phyloP scores from a whole-genome alignment of 2,113 vertebrate species.

The Alaudala cheleensis region DNA sequence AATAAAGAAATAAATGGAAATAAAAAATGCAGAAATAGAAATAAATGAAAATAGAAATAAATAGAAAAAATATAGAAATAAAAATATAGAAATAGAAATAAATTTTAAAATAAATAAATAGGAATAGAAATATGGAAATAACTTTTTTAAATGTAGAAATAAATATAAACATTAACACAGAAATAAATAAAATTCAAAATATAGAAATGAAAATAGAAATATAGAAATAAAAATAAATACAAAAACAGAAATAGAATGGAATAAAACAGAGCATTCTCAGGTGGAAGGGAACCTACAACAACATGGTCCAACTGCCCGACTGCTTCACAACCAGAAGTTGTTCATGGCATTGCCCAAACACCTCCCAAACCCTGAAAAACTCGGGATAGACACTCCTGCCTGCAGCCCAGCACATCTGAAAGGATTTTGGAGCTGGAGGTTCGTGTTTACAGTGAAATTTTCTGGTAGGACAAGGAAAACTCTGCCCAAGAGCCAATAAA shows the following conservation, averaged over 20 bases:
- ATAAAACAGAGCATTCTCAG: background rate
- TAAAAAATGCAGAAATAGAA: no score
- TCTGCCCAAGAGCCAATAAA: background rate
- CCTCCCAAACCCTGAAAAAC: background rate
- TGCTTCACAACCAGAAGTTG: background rate
- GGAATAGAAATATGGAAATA: background rate
- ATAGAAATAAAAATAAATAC: background rate
- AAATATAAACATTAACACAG: background rate
- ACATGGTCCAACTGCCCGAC: fast-evolving
- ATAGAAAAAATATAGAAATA: no score
- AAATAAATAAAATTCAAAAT: background rate
- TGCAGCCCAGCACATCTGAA: background rate
- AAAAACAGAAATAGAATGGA: fast-evolving
- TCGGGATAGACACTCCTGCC: fast-evolving
- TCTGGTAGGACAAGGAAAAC: background rate
- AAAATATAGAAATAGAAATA: no score
- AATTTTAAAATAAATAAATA: no score
- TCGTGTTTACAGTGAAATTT: fast-evolving
- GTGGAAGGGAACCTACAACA: background rate
- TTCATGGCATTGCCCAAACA: background rate
- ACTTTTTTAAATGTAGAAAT: no score
- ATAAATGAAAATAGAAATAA: no score
- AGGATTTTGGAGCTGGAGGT: background rate
- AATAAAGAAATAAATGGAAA: background rate
- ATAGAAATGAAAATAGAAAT: background rate